Base-by-base conservation (phyloP, 1,140 invertebrate genomes). In the Dinothrombium tinctorium region DNA sequence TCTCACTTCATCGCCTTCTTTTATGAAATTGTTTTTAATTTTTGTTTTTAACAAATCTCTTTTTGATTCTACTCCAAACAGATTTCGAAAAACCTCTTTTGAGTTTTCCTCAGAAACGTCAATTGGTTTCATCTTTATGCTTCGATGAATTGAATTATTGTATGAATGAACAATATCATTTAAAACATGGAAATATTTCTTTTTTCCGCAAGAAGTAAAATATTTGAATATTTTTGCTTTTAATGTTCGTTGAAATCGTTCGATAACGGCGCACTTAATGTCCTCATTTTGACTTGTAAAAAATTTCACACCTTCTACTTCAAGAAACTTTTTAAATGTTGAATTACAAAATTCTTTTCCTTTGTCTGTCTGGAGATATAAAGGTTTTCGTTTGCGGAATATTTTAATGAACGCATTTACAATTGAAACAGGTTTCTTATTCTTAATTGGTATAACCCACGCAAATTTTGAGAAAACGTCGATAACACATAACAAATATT, bases 241-340 rank as follows among this genome's bases (percentile, higher is more conserved):
- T 33, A 66, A 42, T 17, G 57, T 64, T 46, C 57, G 45, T 50
- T 61, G 60, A 38, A 62, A 59, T 40, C 62, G 35, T 52, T 64
- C 62, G 32, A 56, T 54, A 33, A 61, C 53, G 14, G 54, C 51
- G 14, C 58, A 59, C 54, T 66, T 67, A 28, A 54, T 53, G 1
- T 12, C 31, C 28, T 48, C 48, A 40, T 49, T 54, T 51, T 53
- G 59, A 17, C 58, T 60, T 1, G 49, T 57, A 48, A 60, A 63
- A 44, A 60, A 50, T 46, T 61, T 55, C 28, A 64, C 57, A 11
- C 51, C 45, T 52, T 51, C 20, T 54, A 40, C 19, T 41, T 48
- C 44, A 49, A 60, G 45, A 25, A 56, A 38, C 20, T 32, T 26
- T 43, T 55, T 36, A 43, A 60, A 54, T 21, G 17, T 37, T 25